Conservation (phyloP, 2,888 invertebrate genomes). For the Oxytorus armatus region DNA sequence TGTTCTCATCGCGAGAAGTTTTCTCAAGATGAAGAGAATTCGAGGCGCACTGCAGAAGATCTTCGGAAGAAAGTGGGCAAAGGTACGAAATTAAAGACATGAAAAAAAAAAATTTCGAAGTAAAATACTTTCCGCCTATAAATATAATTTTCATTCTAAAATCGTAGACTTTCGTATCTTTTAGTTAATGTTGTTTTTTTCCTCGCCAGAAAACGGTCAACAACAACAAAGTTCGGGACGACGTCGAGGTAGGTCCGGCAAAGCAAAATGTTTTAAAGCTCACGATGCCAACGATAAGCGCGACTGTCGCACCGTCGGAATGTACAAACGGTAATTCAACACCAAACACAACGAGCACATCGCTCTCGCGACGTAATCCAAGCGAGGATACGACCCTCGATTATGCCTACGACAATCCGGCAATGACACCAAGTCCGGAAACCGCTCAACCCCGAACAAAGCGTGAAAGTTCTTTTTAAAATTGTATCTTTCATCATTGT, state of each 20-base stretch:
- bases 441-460: slow-evolving; percentile 76
- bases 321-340: slow-evolving; percentile 79
- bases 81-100: slow-evolving; percentile 70
- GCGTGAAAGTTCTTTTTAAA: slow-evolving; percentile 80
- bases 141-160: not conserved
- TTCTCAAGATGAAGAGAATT: slow-evolving; percentile 73
- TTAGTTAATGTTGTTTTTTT: not conserved
- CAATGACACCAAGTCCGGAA: slow-evolving; percentile 88
- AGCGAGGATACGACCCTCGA: slow-evolving; percentile 92
- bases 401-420: slow-evolving; percentile 92
- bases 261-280: slow-evolving; percentile 76
- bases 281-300: slow-evolving; percentile 80
- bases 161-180: not conserved
- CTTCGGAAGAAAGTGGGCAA: slow-evolving; percentile 74
- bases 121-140: too few relatives aligned
- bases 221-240: slow-evolving; percentile 75
- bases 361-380: slow-evolving; percentile 89
- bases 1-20: slow-evolving; percentile 69
- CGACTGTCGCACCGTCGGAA: slow-evolving; percentile 71
- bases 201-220: slow-evolving; percentile 71
- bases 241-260: slow-evolving; percentile 73
- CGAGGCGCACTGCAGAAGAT: slow-evolving; percentile 70
- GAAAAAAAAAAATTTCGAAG: not conserved
- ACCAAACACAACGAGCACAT: slow-evolving; percentile 89
- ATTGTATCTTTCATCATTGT: not conserved